Evolutionary conservation across 2,888 invertebrate species (phyloP).

Genomic region (Oscheius myriophilus): DNA sequence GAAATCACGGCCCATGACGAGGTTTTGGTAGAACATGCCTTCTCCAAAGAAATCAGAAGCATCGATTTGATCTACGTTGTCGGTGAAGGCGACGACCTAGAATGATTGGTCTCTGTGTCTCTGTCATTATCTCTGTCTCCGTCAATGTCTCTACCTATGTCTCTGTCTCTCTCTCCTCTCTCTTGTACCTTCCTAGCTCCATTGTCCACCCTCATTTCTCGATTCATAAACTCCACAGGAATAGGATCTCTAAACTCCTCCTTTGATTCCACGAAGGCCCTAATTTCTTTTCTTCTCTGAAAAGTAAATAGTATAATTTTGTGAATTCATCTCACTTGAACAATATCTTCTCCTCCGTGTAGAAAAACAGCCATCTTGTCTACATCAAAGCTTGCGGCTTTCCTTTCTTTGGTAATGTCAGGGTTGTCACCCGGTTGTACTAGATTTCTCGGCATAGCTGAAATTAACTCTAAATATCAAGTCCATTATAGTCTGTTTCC

Average conservation of each 20-base stretch:
- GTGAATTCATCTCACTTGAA: conserved; percentile 31
- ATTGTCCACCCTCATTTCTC: conserved; percentile 71
- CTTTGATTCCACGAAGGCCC: conserved; percentile 66
- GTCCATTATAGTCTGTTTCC: no score
- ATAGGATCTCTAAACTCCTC: conserved; percentile 67
- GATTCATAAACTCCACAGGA: conserved; percentile 68
- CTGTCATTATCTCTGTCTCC: background rate
- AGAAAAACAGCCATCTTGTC: conserved; percentile 56
- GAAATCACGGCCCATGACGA: conserved; percentile 63
- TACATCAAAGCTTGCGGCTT: conserved; percentile 47
- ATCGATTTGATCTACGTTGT: conserved; percentile 64
- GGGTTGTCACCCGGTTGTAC: conserved; percentile 63
- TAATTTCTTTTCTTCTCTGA: conserved; percentile 61
- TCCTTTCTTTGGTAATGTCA: conserved; percentile 60
- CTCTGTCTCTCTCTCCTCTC: background rate
- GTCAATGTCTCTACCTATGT: background rate
- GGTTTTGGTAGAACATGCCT: conserved; percentile 63
- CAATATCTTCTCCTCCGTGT: conserved; percentile 57
- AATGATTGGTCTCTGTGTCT: background rate
- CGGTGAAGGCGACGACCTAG: conserved; percentile 59
- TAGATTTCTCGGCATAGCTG: conserved; percentile 20
- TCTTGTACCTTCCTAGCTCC: conserved; percentile 66
- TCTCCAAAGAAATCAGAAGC: conserved; percentile 68
- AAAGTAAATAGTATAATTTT: background rate
- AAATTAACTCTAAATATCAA: no score